Evolutionary conservation across 1,140 invertebrate species (phyloP).

Genomic region (Paraescarpia echinospica): DNA sequence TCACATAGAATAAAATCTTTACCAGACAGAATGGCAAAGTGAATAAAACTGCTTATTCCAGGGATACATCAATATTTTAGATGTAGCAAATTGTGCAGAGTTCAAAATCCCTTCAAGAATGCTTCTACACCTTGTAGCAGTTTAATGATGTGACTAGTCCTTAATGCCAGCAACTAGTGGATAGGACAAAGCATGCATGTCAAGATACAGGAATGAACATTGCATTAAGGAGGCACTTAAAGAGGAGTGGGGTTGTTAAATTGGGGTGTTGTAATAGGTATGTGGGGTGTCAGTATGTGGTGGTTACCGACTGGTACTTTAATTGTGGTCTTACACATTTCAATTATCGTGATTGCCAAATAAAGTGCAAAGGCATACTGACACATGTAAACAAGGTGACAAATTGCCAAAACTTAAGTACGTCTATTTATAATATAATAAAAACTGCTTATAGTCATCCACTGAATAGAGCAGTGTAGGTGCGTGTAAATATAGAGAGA

Average conservation of each 20-base stretch:
- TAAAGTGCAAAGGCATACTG: not conserved
- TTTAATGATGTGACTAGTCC: not conserved
- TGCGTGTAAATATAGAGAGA: too few species aligned
- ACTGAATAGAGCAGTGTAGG: too few species aligned
- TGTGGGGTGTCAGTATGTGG: too few species aligned
- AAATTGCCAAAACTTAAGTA: not conserved
- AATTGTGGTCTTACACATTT: not conserved
- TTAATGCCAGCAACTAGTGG: not conserved
- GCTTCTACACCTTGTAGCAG: not conserved
- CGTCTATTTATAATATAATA: too few species aligned
- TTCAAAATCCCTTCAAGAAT: not conserved
- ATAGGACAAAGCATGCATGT: not conserved
- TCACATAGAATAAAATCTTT: not conserved
- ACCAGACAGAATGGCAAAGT: too few species aligned
- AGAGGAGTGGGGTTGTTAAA: not conserved
- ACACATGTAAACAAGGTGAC: not conserved
- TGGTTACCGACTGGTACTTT: not conserved
- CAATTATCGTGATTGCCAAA: not conserved
- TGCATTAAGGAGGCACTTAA: not conserved
- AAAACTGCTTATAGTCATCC: too few species aligned
- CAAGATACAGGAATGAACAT: not conserved
- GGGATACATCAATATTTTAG: not conserved
- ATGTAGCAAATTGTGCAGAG: not conserved
- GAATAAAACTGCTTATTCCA: not conserved
- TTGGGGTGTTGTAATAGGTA: too few species aligned